A percentile compares a stretch with the other conserved stretches of the same genome.
phyloP scores from a whole-genome alignment of 1,140 invertebrate species.

The Dinothrombium tinctorium region DNA sequence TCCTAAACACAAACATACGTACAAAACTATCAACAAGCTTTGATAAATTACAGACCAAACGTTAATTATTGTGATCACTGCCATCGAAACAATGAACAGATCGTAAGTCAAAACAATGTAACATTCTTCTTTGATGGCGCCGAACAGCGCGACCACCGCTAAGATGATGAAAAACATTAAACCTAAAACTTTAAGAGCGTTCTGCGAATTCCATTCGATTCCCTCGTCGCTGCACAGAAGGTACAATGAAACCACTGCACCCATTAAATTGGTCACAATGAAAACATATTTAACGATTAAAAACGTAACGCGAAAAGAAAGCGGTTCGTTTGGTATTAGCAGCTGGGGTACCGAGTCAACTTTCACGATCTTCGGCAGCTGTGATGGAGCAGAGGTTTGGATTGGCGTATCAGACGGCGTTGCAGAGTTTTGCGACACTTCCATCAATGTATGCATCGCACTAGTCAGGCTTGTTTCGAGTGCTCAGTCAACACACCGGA shows the following conservation, averaged over 20 bases:
- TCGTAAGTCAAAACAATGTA: conserved; percentile 3
- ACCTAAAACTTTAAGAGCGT: conserved; percentile 1
- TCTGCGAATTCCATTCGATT: background rate
- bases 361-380: too few species aligned
- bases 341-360: too few species aligned
- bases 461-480: too few species aligned
- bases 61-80: background rate
- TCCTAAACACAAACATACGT: background rate
- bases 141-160: conserved; percentile 1
- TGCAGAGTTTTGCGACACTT: too few species aligned
- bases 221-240: background rate
- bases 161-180: conserved; percentile 1
- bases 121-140: conserved; percentile 2
- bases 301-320: background rate
- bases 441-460: too few species aligned
- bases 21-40: background rate
- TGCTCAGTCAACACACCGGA: too few species aligned
- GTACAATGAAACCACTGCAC: background rate
- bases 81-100: background rate
- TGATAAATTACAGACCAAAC: background rate
- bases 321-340: too few species aligned
- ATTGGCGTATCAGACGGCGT: too few species aligned
- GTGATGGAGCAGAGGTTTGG: too few species aligned
- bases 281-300: conserved; percentile 1
- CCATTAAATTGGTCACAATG: background rate